phyloP scores from a whole-genome alignment of 2,888 invertebrate genomes.

The Shargacucullia verbasci region DNA sequence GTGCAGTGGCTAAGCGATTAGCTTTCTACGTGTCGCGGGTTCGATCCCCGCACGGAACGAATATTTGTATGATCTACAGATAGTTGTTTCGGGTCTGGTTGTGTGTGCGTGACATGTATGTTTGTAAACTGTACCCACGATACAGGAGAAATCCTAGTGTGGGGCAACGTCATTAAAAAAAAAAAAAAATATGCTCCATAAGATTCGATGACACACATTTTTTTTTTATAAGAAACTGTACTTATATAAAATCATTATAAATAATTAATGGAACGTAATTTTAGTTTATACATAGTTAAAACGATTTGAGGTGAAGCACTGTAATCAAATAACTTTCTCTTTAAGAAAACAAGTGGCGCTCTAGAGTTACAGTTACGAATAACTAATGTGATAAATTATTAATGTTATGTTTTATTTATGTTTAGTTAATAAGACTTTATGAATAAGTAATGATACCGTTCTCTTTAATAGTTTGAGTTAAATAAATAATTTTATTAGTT shows the following conservation, averaged over 20 bases:
- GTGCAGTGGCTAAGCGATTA: too few species aligned
- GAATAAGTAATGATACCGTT: not conserved
- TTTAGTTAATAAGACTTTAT: not conserved
- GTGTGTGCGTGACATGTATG: too few species aligned
- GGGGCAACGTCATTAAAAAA: too few species aligned
- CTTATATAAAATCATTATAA: slow-evolving; percentile 4
- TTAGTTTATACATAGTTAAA: slow-evolving; percentile 4
- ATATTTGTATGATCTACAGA: too few species aligned
- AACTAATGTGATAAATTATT: slow-evolving; percentile 3
- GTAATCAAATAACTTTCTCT: slow-evolving; percentile 27
- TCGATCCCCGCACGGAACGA: too few species aligned
- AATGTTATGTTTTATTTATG: slow-evolving; percentile 4
- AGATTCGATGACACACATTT: too few species aligned
- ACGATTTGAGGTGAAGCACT: slow-evolving; percentile 22
- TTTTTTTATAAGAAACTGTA: not conserved
- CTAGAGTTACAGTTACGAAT: not conserved
- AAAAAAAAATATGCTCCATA: too few species aligned
- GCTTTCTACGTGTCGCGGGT: too few species aligned
- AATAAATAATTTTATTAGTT: not conserved
- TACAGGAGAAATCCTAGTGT: too few species aligned
- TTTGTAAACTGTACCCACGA: too few species aligned
- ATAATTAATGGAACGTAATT: slow-evolving; percentile 22
- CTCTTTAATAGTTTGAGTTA: not conserved
- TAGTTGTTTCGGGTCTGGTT: too few species aligned
- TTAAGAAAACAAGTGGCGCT: slow-evolving; percentile 6